A percentile compares a stretch with the other conserved stretches of the same genome.
phyloP scores from a whole-genome alignment of 2,888 invertebrate species.

The Calameuta pallipes region DNA sequence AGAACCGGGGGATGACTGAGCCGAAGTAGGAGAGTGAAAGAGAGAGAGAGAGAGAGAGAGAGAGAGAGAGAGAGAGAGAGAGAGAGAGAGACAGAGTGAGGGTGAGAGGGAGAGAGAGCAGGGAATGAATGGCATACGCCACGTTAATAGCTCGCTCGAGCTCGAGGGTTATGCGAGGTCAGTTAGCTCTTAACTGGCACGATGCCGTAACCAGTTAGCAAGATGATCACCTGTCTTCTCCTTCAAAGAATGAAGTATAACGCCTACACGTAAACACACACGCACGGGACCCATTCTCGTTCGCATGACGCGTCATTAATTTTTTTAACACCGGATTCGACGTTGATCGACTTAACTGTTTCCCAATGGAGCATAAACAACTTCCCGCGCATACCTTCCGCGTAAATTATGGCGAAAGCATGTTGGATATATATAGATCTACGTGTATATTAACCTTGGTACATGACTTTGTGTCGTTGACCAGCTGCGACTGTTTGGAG shows the following conservation, averaged over 20 bases:
- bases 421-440: not conserved
- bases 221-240: constrained; percentile 1
- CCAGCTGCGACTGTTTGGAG: not conserved
- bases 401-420: not conserved
- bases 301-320: not conserved
- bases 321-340: not conserved
- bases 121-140: constrained; percentile 44
- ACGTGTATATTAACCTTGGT: not conserved
- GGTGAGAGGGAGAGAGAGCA: constrained; percentile 13
- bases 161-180: constrained; percentile 35
- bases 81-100: too few relatives aligned
- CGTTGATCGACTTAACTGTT: not conserved
- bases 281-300: not conserved
- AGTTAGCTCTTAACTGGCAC: constrained; percentile 26
- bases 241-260: not conserved
- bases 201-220: constrained; percentile 8
- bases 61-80: not conserved
- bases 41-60: too few relatives aligned
- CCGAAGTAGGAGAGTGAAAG: not conserved
- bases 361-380: not conserved
- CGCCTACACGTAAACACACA: not conserved
- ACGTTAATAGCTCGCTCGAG: constrained; percentile 39
- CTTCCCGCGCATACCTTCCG: not conserved
- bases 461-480: not conserved
- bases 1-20: constrained; percentile 7